Percentiles rank a stretch among this genome's conserved stretches.
phyloP scores from a whole-genome alignment of 2,888 invertebrate species.

The Drosophila algonquin region DNA sequence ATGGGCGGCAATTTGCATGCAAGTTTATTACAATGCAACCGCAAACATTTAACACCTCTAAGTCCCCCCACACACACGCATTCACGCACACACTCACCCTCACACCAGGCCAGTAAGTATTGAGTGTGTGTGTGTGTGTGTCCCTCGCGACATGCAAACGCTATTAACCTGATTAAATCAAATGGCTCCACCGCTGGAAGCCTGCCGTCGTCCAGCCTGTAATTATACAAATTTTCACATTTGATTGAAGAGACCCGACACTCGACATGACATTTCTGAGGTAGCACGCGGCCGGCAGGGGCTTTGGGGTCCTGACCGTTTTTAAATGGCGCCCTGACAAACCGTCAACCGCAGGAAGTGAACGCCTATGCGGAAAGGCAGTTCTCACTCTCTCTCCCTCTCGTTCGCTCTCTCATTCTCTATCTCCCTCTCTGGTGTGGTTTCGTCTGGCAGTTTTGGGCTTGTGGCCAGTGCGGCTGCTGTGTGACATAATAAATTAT shows the following conservation, averaged over 20 bases:
- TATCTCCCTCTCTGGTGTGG: conserved; percentile 24
- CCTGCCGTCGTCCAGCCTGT: conserved; percentile 45
- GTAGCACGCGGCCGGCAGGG: neutral
- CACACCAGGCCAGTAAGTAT: neutral
- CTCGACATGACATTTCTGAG: conserved; percentile 32
- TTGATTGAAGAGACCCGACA: conserved; percentile 69
- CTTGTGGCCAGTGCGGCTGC: conserved; percentile 53
- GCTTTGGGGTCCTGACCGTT: conserved; percentile 26
- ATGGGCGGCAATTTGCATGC: conserved; percentile 50
- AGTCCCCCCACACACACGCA: conserved; percentile 19
- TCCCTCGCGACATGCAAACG: conserved; percentile 67
- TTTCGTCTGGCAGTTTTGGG: conserved; percentile 41
- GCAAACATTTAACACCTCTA: conserved; percentile 73
- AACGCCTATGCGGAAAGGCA: conserved; percentile 45
- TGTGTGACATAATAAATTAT: conserved; percentile 80
- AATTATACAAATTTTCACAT: conserved; percentile 76
- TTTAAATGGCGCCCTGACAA: conserved; percentile 74
- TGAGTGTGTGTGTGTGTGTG: neutral
- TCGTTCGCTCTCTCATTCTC: neutral
- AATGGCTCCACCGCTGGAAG: conserved; percentile 44
- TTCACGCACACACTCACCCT: neutral
- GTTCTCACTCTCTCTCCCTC: neutral
- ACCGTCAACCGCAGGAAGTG: conserved; percentile 72
- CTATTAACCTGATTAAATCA: conserved; percentile 80
- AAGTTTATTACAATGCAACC: conserved; percentile 53